Conservation (phyloP, 2,888 invertebrate species). For the Allacma fusca region DNA sequence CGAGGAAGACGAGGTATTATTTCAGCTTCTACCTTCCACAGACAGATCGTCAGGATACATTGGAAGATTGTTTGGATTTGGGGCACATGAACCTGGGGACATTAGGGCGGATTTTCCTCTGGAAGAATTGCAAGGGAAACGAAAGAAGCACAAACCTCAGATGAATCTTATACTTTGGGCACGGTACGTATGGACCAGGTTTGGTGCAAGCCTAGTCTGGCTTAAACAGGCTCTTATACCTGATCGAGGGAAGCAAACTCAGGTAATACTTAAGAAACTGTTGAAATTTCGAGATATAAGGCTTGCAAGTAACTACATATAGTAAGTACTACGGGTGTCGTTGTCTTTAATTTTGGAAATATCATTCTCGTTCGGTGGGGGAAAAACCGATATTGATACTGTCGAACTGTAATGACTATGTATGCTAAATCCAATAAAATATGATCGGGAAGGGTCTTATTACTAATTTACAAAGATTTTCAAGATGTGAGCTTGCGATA, state of each 20-base stretch:
- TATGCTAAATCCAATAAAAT: no score
- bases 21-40: constrained; percentile 49
- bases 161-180: constrained; percentile 27
- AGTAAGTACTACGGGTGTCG: no score
- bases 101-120: constrained; percentile 31
- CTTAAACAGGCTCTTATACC: constrained; percentile 12
- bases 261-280: no score
- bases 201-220: constrained; percentile 27
- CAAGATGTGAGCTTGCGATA: no score
- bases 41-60: constrained; percentile 50
- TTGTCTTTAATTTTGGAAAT: no score
- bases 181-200: constrained; percentile 21
- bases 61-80: constrained; percentile 52
- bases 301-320: background rate
- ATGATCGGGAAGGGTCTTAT: no score
- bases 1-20: constrained; percentile 51
- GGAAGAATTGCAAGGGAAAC: constrained; percentile 40
- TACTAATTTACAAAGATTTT: no score
- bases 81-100: constrained; percentile 24
- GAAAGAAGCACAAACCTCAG: constrained; percentile 29
- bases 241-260: background rate
- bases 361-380: no score
- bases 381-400: no score
- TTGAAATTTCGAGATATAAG: background rate
- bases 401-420: no score